phyloP scores from a whole-genome alignment of 2,113 vertebrate genomes.

The Lota lota region DNA sequence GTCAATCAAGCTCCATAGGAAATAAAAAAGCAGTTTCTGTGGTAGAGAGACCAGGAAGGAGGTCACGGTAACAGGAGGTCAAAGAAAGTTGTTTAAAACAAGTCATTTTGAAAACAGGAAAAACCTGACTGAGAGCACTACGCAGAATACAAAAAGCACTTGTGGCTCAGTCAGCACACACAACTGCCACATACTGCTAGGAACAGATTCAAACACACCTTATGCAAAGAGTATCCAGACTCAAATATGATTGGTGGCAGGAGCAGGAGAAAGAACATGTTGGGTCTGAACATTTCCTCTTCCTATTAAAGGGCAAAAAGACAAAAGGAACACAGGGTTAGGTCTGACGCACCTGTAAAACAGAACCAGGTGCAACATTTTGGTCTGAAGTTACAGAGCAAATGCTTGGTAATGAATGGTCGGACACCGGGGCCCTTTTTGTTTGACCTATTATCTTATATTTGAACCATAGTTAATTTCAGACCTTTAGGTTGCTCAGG shows the following conservation, averaged over 20 bases:
- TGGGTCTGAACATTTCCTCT: slow-evolving; percentile 98
- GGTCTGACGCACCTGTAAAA: background rate
- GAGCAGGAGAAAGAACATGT: slow-evolving; percentile 98
- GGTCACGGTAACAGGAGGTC: no score
- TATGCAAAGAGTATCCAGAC: slow-evolving; percentile 96
- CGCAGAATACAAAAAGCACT: no score
- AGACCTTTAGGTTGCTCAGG: no score
- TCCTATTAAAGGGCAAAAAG: slow-evolving; percentile 71
- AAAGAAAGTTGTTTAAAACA: background rate
- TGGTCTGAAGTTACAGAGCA: background rate
- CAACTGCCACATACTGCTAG: background rate
- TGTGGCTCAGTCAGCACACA: background rate
- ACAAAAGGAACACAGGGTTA: background rate
- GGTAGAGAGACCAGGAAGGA: no score
- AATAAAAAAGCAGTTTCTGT: no score
- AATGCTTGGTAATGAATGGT: background rate
- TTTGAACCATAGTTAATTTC: no score
- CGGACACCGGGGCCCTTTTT: background rate
- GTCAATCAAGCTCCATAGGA: no score
- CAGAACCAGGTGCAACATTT: background rate
- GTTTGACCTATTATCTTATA: background rate
- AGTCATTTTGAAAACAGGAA: background rate
- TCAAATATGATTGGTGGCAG: slow-evolving; percentile 99
- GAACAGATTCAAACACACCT: slow-evolving; percentile 68
- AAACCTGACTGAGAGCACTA: background rate